Evolutionary conservation across 64 coral and sea anemone species (phyloP), one percentile per base, ranked within the genome.

Genomic region (Montipora cactus): DNA sequence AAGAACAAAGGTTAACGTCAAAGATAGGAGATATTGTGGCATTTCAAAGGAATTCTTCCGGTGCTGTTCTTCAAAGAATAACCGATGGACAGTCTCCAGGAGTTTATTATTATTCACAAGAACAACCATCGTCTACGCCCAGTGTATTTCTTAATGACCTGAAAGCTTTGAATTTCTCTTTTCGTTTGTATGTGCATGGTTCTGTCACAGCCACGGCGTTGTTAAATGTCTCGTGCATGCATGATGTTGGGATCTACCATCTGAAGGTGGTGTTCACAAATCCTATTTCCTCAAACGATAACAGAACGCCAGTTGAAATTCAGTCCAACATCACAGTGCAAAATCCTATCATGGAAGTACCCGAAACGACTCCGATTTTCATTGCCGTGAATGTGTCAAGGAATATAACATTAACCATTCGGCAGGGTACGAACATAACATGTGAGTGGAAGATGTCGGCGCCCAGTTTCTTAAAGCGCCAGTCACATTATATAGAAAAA

Each of bases 371-470:
- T 55, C 11, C 47, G 23, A 4, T 19, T 7, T 92, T 47, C 19
- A 77, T 92, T 74, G 55, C 73, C 0, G 80, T 92, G 1, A 85
- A 92, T 19, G 19, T 25, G 57, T 85, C 68, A 16, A 58, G 47
- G 72, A 37, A 12, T 0, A 8, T 92, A 16, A 67, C 13, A 3
- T 20, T 44, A 8, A 62, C 5, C 8, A 72, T 83, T 46, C 7
- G 1, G 20, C 1, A 67, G 1, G 90, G 90, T 8, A 92, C 90
- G 47, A 92, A 92, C 22, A 49, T 92, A 13, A 62, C 90, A 13
- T 92, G 79, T 76, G 71, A 58, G 16, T 78, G 81, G 70, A 62
- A 67, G 49, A 59, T 86, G 66, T 37, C 68, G 19, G 22, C 70
- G 16, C 8, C 64, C 15, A 77, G 71, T 76, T 22, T 44, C 8